Evolutionary conservation across 30 jellyfish, hydroid and myxozoan species (phyloP).

Genomic region (Pelagia noctiluca): DNA sequence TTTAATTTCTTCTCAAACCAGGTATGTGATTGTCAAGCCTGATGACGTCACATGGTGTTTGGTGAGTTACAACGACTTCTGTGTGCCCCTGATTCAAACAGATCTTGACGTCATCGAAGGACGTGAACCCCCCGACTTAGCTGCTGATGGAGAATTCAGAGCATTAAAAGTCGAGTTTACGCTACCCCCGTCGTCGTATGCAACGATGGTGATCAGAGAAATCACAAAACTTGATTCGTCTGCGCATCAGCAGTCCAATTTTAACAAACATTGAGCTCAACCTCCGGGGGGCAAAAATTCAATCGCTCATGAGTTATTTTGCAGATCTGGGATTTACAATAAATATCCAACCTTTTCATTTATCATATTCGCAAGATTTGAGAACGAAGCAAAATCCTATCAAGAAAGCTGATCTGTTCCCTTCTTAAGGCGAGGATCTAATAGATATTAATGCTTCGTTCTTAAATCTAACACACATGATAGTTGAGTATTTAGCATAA

Average conservation of each 20-base stretch:
- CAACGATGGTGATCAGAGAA: conserved; percentile 96
- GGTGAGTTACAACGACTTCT: conserved; percentile 77
- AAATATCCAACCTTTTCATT: too few species aligned
- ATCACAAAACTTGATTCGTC: conserved; percentile 77
- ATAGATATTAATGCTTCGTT: too few species aligned
- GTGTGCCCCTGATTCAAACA: conserved; percentile 76
- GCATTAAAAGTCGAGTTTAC: conserved; percentile 80
- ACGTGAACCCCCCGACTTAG: conserved; percentile 7
- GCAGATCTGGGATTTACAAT: too few species aligned
- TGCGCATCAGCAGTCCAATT: conserved; percentile 14
- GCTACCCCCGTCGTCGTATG: conserved; percentile 95
- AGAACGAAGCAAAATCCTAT: too few species aligned
- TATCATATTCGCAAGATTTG: too few species aligned
- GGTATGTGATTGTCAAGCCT: conserved; percentile 85
- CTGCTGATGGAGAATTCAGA: conserved; percentile 55
- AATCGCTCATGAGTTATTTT: too few species aligned
- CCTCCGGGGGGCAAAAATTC: neutral
- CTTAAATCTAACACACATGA: too few species aligned
- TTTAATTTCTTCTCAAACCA: conserved; percentile 11
- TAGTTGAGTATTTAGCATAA: too few species aligned
- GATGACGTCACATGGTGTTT: conserved; percentile 35
- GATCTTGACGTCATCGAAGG: conserved; percentile 69
- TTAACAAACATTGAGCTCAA: neutral
- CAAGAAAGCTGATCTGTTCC: too few species aligned
- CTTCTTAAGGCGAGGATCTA: too few species aligned